phyloP scores from a whole-genome alignment of 2,888 invertebrate genomes.

The Clepsis dumicolana region DNA sequence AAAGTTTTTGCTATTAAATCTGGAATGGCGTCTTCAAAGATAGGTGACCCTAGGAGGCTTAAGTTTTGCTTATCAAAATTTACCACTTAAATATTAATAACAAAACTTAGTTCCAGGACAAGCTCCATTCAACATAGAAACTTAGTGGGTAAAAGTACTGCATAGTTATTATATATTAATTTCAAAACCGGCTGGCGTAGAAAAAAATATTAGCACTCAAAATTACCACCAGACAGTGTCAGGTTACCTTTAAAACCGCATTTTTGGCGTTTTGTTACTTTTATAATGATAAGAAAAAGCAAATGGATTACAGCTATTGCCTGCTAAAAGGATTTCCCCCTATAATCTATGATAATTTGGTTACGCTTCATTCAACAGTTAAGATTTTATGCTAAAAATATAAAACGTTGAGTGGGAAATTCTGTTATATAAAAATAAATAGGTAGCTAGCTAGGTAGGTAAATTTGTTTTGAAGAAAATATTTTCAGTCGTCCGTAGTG shows the following conservation, averaged over 20 bases:
- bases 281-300: background rate
- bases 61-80: too few relatives aligned
- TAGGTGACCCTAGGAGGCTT: too few relatives aligned
- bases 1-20: too few relatives aligned
- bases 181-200: too few relatives aligned
- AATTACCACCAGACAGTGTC: background rate
- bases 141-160: too few relatives aligned
- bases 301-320: slow-evolving; percentile 6
- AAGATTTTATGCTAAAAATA: slow-evolving; percentile 13
- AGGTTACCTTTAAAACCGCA: background rate
- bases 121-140: too few relatives aligned
- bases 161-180: too few relatives aligned
- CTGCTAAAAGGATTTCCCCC: slow-evolving; percentile 11
- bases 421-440: background rate
- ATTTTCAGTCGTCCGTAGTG: background rate
- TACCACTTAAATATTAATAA: too few relatives aligned
- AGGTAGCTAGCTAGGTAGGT: too few relatives aligned
- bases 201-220: too few relatives aligned
- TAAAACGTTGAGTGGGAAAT: background rate
- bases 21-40: too few relatives aligned
- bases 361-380: slow-evolving; percentile 14
- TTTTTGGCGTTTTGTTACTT: background rate
- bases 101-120: too few relatives aligned
- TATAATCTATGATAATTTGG: slow-evolving; percentile 12
- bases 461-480: background rate